Evolutionary conservation across 2,888 invertebrate species (phyloP), one percentile per base, ranked within the genome.

Genomic region (Silvanus unidentatus): DNA sequence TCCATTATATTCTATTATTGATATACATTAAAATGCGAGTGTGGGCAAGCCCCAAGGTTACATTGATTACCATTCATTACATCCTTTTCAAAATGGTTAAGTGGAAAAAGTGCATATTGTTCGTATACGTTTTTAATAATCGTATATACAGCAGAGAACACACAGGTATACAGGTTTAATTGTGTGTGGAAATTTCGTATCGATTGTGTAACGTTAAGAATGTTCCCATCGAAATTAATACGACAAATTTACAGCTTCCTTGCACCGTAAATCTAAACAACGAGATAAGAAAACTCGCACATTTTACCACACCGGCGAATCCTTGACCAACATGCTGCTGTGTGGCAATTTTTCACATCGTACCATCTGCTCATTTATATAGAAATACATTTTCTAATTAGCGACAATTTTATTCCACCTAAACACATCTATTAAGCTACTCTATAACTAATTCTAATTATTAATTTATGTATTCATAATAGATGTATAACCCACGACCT

Each of bases 21-120:
- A 63, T 59, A 61, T 52, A 62, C 55, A 62, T 62, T 62, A 59
- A 60, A 60, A 59, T 55, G 58, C 55, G 57, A 55, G 59, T 61
- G 64, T 63, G 63, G 62, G 62, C 43, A 47, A 54, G 16, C 41
- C 49, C n/a, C 60, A 60, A 62, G 62, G 59, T 54, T 59, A 56
- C 54, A 43, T 55, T 54, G 57, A 60, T 60, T 59, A 57, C 58
- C 55, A 60, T 63, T 60, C 60, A 60, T 57, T 53, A 50, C 53
- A 51, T 53, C 57, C 52, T 51, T 56, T 37, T 54, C 50, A 42
- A 50, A 47, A 49, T 49, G 46, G 42, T 43, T 32, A 36, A 40
- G 37, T 16, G 35, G 36, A 39, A 48, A 52, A 39, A 28, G 11
- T 32, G 36, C 44, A 48, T 40, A 22, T 22, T 22, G 22, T 22